These are phyloP conservation scores for Tachysurus fulvidraco DNA, from an alignment of 2,113 vertebrate genomes.

Conservation along the genomic window DNA sequence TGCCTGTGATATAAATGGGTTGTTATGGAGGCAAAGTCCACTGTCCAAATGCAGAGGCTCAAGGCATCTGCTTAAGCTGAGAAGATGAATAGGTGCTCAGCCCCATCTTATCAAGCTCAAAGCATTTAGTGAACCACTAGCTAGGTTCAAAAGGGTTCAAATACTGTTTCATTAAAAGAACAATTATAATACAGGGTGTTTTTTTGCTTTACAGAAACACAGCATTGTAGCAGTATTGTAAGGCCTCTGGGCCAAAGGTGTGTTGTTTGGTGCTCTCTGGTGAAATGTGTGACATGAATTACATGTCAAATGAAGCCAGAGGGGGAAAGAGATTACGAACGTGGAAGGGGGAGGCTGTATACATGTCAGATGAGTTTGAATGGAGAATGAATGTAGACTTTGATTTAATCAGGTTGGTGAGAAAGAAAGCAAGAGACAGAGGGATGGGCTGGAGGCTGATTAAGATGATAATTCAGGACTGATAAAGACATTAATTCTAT, in stretches of 20 bases:
- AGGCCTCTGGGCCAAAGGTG: slow-evolving; percentile 1
- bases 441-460: background rate
- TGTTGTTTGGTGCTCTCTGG: slow-evolving; percentile 23
- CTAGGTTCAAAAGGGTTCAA: background rate
- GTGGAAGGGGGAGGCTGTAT: background rate
- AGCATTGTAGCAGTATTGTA: slow-evolving; percentile 1
- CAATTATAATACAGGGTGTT: background rate
- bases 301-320: slow-evolving; percentile 18
- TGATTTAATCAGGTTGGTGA: slow-evolving; percentile 21
- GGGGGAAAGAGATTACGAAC: slow-evolving; percentile 21
- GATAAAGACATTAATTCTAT: slow-evolving; percentile 10
- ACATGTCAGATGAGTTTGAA: slow-evolving; percentile 9
- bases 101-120: background rate
- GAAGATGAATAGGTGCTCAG: background rate
- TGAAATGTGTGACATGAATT: background rate
- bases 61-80: background rate
- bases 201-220: background rate
- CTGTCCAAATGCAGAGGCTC: slow-evolving; percentile 15
- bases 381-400: slow-evolving; percentile 14
- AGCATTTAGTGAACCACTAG: background rate
- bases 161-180: background rate
- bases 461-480: slow-evolving; percentile 17
- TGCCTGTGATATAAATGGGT: slow-evolving; percentile 33
- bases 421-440: slow-evolving; percentile 6
- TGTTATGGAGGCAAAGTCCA: slow-evolving; percentile 55